These are phyloP conservation scores for Oligia strigilis DNA, from an alignment of 2,888 invertebrate species.

Conservation along the genomic window DNA sequence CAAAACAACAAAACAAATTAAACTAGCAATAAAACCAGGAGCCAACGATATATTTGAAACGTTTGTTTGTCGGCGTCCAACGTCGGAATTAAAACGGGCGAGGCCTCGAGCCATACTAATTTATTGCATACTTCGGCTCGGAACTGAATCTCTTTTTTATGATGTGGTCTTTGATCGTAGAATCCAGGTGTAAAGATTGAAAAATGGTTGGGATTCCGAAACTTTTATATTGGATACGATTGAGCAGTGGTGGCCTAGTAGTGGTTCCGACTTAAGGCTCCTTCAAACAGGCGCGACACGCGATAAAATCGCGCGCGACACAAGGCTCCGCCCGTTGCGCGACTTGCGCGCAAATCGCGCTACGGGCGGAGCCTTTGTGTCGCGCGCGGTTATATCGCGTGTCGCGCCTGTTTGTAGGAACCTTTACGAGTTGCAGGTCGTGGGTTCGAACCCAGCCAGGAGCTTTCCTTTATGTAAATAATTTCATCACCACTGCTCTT, in stretches of 20 bases:
- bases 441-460: background rate
- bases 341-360: too few species aligned
- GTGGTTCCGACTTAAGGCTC: background rate
- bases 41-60: constrained; percentile 47
- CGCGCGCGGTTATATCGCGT: too few species aligned
- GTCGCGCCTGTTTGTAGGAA: too few species aligned
- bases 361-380: too few species aligned
- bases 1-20: constrained; percentile 41
- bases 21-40: constrained; percentile 45
- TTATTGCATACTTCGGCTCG: constrained; percentile 52
- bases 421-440: background rate
- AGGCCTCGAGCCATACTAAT: constrained; percentile 41
- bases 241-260: background rate
- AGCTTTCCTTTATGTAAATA: background rate
- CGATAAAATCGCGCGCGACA: too few species aligned
- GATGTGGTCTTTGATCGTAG: constrained; percentile 43
- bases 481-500: background rate
- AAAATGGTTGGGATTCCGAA: background rate
- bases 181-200: constrained; percentile 35
- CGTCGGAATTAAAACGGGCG: constrained; percentile 53
- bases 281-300: too few species aligned
- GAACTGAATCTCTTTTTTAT: constrained; percentile 52
- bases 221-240: background rate
- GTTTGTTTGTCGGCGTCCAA: constrained; percentile 51
- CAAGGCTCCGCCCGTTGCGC: too few species aligned